Evolutionary conservation across 2,888 invertebrate genomes (phyloP).

Genomic region (Meta bourneti): DNA sequence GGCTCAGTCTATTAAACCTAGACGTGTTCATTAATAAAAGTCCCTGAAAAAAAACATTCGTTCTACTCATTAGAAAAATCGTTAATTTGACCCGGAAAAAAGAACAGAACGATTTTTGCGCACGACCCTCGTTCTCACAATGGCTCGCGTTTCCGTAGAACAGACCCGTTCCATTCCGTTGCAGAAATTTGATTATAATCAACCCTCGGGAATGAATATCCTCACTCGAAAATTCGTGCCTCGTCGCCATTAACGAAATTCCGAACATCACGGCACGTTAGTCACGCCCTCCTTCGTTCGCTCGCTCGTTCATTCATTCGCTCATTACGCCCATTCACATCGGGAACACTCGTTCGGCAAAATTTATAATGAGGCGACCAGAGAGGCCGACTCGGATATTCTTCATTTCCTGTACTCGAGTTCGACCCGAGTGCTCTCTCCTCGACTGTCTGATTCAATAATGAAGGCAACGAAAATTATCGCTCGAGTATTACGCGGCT

Average conservation of each 20-base stretch:
- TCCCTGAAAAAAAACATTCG: not conserved
- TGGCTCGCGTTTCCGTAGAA: not conserved
- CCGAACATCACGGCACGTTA: not conserved
- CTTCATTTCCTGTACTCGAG: not conserved
- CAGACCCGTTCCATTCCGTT: too few relatives aligned
- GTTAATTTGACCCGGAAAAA: not conserved
- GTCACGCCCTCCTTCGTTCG: not conserved
- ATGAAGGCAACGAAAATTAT: too few relatives aligned
- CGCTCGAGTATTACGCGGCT: too few relatives aligned
- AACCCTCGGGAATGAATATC: not conserved
- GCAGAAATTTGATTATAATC: not conserved
- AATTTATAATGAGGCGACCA: not conserved
- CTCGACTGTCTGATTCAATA: too few relatives aligned
- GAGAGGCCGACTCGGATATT: not conserved
- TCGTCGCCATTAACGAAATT: slow-evolving; percentile 37
- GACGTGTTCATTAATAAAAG: not conserved
- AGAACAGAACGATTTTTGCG: not conserved
- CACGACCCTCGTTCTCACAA: too few relatives aligned
- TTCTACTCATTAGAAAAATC: not conserved
- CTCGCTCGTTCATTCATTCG: not conserved
- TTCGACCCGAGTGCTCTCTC: not conserved
- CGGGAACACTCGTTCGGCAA: not conserved
- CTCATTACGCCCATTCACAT: not conserved
- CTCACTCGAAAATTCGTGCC: slow-evolving; percentile 40
- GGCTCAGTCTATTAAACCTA: too few relatives aligned